These are phyloP conservation scores for Melinaea menophilus DNA, from an alignment of 2,888 invertebrate species.

Conservation along the genomic window DNA sequence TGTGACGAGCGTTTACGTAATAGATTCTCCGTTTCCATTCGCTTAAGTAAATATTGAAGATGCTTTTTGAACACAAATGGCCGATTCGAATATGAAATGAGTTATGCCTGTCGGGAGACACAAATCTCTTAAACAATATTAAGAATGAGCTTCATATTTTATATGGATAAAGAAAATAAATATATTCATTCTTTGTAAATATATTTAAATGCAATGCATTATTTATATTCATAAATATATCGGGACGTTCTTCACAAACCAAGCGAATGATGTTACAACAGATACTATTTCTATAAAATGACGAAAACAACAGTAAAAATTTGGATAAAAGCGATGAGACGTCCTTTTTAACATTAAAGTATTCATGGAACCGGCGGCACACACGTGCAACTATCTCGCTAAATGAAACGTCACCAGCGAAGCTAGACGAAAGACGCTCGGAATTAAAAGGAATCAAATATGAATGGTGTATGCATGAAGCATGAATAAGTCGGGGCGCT, in stretches of 20 bases:
- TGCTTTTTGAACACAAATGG: slow-evolving; percentile 6
- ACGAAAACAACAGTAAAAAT: slow-evolving; percentile 10
- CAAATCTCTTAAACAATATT: not conserved
- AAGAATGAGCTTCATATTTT: not conserved
- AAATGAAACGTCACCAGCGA: slow-evolving; percentile 45
- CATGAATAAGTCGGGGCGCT: slow-evolving; percentile 63
- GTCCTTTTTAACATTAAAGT: slow-evolving; percentile 30
- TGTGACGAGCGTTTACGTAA: not conserved
- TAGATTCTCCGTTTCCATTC: not conserved
- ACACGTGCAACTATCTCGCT: slow-evolving; percentile 33
- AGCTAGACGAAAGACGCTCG: slow-evolving; percentile 63
- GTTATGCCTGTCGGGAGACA: slow-evolving; percentile 2
- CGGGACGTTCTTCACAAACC: no score
- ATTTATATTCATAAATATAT: no score
- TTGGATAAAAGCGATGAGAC: slow-evolving; percentile 12
- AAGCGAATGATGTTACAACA: slow-evolving; percentile 1
- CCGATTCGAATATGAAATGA: slow-evolving; percentile 4
- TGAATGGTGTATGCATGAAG: slow-evolving; percentile 72
- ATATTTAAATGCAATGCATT: no score
- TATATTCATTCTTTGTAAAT: not conserved
- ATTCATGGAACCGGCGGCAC: slow-evolving; percentile 35
- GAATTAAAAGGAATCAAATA: slow-evolving; percentile 77
- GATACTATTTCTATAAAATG: slow-evolving; percentile 1
- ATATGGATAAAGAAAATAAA: not conserved
- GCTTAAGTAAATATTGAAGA: slow-evolving; percentile 5